These are phyloP conservation scores for Chiloscyllium punctatum DNA, from an alignment of 2,797 vertebrate genomes.

Conservation along the genomic window DNA sequence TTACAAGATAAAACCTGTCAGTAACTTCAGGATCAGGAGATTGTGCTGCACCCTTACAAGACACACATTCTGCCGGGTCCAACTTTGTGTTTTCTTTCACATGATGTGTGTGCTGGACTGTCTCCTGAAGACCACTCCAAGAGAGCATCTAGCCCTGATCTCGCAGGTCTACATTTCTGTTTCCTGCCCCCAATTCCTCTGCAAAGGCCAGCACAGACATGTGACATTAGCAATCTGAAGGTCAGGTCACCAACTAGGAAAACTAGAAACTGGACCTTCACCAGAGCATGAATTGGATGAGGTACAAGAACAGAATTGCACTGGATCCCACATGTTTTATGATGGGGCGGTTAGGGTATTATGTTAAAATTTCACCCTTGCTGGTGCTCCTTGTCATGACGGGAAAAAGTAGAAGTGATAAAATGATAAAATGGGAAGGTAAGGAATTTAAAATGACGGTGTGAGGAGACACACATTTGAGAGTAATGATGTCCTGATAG, in stretches of 20 bases:
- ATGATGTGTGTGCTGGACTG: not conserved
- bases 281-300: not conserved
- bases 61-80: not conserved
- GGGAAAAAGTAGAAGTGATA: not conserved
- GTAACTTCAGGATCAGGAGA: not conserved
- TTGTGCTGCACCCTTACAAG: not conserved
- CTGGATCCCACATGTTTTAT: not conserved
- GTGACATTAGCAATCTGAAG: not conserved
- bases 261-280: not conserved
- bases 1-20: not conserved
- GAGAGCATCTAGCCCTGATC: not conserved
- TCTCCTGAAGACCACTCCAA: not conserved
- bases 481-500: not conserved
- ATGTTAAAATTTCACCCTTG: not conserved
- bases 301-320: not conserved
- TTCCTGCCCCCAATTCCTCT: not conserved
- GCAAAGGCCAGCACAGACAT: too few relatives aligned
- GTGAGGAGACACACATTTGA: not conserved
- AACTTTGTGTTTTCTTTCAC: too few relatives aligned
- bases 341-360: too few relatives aligned
- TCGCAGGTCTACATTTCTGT: too few relatives aligned
- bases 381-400: not conserved
- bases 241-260: not conserved
- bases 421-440: not conserved
- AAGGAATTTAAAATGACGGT: not conserved